phyloP scores from a whole-genome alignment of 30 jellyfish, hydroid and myxozoan species.

The Euphysa ruthae region DNA sequence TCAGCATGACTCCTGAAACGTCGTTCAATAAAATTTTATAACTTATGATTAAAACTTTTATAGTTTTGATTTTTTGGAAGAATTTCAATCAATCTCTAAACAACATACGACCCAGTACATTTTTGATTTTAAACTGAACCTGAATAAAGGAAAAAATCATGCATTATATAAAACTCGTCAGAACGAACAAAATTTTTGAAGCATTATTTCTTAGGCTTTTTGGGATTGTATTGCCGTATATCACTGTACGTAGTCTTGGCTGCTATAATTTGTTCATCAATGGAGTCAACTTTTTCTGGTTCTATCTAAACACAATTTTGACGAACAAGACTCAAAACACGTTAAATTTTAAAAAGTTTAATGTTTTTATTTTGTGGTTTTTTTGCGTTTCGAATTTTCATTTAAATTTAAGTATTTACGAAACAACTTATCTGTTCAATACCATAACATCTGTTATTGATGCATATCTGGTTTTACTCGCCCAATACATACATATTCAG shows the following conservation, averaged over 20 bases:
- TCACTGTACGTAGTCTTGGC: neutral
- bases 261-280: neutral
- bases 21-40: no score
- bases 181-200: neutral
- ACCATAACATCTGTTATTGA: neutral
- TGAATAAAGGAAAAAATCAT: neutral
- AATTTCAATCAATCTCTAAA: no score
- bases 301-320: neutral
- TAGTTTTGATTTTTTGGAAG: no score
- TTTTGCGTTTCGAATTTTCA: neutral
- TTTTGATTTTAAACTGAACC: neutral
- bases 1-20: no score
- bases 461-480: neutral
- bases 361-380: neutral
- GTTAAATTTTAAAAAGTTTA: neutral
- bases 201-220: neutral
- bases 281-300: neutral
- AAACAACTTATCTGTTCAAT: neutral
- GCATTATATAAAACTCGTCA: neutral
- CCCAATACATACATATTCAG: conserved; percentile 2
- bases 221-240: neutral
- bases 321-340: neutral
- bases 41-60: no score
- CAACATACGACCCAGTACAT: neutral
- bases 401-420: neutral